A percentile compares a stretch with the other conserved stretches of the same genome.
Evolutionary conservation across 30 jellyfish, hydroid and myxozoan genomes (phyloP).

Genomic region (Turritopsis rubra): DNA sequence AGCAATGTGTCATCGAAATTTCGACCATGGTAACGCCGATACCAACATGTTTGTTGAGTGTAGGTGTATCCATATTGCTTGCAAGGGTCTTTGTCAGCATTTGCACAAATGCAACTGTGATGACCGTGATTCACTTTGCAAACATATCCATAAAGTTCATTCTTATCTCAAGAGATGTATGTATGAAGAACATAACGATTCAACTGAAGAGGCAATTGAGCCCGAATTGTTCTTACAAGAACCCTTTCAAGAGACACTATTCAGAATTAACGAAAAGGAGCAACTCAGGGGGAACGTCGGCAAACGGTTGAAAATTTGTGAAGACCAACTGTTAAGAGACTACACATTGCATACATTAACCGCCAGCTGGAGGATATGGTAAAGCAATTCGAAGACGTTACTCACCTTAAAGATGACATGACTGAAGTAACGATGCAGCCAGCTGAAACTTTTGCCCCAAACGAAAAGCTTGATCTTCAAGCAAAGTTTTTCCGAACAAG

Average conservation of each 20-base stretch:
- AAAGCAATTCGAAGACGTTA: not conserved
- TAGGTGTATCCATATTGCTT: not conserved
- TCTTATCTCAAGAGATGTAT: not conserved
- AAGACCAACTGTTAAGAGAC: not conserved
- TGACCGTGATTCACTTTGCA: not conserved
- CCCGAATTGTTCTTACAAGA: not conserved
- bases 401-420: not conserved
- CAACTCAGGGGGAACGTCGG: not conserved
- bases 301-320: not conserved
- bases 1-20: constrained; percentile 34
- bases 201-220: not conserved
- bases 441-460: not conserved
- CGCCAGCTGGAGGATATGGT: not conserved
- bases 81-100: constrained; percentile 1
- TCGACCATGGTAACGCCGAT: constrained; percentile 34
- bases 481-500: not conserved
- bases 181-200: too few relatives aligned
- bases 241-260: not conserved
- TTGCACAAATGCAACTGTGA: not conserved
- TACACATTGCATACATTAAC: not conserved
- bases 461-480: not conserved
- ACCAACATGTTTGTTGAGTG: constrained; percentile 37
- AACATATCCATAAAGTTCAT: not conserved
- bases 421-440: not conserved
- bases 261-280: not conserved